Percentiles rank a stretch among this genome's conserved stretches.
These are phyloP conservation scores for Taphrorychus bicolor DNA, from an alignment of 2,888 invertebrate genomes.

Conservation along the genomic window DNA sequence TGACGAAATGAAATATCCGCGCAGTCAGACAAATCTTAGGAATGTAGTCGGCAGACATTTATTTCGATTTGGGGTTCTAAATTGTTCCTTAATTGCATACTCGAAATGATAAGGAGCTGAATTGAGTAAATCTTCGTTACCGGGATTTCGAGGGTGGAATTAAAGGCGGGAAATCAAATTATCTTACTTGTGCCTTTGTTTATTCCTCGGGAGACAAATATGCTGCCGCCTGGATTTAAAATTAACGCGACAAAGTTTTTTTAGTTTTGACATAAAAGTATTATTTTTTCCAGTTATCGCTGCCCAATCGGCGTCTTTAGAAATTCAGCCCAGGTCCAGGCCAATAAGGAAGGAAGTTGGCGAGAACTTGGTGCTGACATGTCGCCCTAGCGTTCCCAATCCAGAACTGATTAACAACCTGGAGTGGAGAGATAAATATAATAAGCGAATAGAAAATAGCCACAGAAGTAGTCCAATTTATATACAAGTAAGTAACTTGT, in stretches of 20 bases:
- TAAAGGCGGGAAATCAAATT: conserved; percentile 14
- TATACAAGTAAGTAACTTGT: conserved; percentile 57
- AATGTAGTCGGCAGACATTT: conserved; percentile 23
- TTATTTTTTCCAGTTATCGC: background rate
- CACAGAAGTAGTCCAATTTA: conserved; percentile 52
- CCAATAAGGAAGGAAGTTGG: conserved; percentile 74
- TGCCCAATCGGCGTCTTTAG: conserved; percentile 56
- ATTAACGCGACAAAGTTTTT: background rate
- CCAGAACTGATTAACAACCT: conserved; percentile 73
- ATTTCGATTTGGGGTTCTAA: conserved; percentile 21
- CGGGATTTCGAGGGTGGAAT: conserved; percentile 5
- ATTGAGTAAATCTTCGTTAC: conserved; percentile 14
- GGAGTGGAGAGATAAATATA: conserved; percentile 80
- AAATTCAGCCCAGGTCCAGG: conserved; percentile 72
- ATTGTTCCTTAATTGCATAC: conserved; percentile 30
- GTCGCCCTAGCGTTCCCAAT: conserved; percentile 75
- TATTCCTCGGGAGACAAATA: background rate
- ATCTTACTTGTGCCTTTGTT: background rate
- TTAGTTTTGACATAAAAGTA: background rate
- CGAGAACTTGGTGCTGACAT: conserved; percentile 78
- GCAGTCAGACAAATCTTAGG: conserved; percentile 21
- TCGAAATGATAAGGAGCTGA: conserved; percentile 21
- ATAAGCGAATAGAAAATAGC: conserved; percentile 68
- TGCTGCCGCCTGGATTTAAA: background rate
- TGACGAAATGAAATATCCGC: conserved; percentile 26